Evolutionary conservation across 2,113 vertebrate species (phyloP).

Genomic region (Osmerus mordax): DNA sequence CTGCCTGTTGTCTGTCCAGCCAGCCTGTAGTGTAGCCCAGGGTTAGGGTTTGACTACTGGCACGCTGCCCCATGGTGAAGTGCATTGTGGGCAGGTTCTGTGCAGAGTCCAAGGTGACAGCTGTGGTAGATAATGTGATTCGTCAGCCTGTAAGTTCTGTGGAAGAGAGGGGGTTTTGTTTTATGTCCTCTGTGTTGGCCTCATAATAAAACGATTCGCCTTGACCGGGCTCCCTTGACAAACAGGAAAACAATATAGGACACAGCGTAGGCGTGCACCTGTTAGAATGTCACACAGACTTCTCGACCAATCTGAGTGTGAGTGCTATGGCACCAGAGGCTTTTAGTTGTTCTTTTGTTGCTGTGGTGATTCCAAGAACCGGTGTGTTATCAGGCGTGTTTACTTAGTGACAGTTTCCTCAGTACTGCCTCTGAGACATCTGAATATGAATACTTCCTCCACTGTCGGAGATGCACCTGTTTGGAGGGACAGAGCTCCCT

Average conservation of each 20-base stretch:
- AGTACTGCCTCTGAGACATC: background rate
- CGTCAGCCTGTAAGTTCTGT: slow-evolving; percentile 19
- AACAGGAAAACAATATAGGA: background rate
- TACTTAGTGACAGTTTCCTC: background rate
- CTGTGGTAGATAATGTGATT: slow-evolving; percentile 36
- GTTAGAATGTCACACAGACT: slow-evolving; percentile 18
- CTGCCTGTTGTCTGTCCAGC: slow-evolving; percentile 19
- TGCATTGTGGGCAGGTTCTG: slow-evolving; percentile 56
- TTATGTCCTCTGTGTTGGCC: slow-evolving; percentile 13
- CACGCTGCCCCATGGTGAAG: slow-evolving; percentile 40
- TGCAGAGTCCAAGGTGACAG: slow-evolving; percentile 58
- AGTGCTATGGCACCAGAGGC: slow-evolving; percentile 29
- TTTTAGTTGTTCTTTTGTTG: slow-evolving; percentile 31
- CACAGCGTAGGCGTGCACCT: background rate
- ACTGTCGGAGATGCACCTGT: slow-evolving; percentile 2
- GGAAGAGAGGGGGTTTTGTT: slow-evolving; percentile 33
- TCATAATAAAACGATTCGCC: background rate
- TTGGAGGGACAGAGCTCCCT: background rate
- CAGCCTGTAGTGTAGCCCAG: slow-evolving; percentile 26
- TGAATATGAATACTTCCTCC: background rate
- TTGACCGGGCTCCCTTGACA: background rate
- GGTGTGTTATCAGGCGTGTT: slow-evolving; percentile 15
- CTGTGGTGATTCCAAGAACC: slow-evolving; percentile 28
- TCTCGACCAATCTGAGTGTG: background rate
- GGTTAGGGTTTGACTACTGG: slow-evolving; percentile 27